Evolutionary conservation across 2,113 vertebrate genomes (phyloP).

Genomic region (Typhlomys cinereus): DNA sequence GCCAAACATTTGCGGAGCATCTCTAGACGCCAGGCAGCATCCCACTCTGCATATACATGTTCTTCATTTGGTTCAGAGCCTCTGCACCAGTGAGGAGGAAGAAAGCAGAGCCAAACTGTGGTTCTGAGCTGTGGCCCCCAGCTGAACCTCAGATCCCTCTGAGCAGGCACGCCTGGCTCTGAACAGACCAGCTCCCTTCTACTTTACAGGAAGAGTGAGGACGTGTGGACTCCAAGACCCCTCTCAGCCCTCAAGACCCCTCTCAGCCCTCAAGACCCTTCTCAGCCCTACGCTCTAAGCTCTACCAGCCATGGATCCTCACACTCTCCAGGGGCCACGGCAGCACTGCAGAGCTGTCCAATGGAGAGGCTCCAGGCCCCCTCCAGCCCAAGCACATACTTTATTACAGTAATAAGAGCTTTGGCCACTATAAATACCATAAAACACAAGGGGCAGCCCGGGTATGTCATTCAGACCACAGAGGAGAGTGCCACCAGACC

Average conservation of each 20-base stretch:
- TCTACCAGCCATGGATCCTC: background rate
- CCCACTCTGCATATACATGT: background rate
- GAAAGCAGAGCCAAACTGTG: background rate
- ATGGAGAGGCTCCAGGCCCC: too few relatives aligned
- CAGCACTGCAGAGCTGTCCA: background rate
- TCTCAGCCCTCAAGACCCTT: background rate
- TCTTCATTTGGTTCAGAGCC: background rate
- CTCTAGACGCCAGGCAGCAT: background rate
- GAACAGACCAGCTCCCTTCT: background rate
- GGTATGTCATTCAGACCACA: conserved; percentile 50
- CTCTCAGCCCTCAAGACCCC: background rate
- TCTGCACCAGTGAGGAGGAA: background rate
- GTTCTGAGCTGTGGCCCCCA: background rate
- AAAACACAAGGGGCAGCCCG: background rate
- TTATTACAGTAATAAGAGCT: conserved; percentile 24
- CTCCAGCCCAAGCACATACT: background rate
- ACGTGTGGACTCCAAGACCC: too few relatives aligned
- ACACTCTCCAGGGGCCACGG: background rate
- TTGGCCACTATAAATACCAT: conserved; percentile 36
- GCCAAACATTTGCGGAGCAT: background rate
- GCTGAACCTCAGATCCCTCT: background rate
- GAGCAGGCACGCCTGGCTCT: background rate
- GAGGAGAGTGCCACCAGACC: background rate
- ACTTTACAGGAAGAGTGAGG: background rate
- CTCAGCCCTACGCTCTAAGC: background rate